These are phyloP conservation scores for Labrus mixtus DNA, from an alignment of 2,113 vertebrate genomes.

Conservation along the genomic window DNA sequence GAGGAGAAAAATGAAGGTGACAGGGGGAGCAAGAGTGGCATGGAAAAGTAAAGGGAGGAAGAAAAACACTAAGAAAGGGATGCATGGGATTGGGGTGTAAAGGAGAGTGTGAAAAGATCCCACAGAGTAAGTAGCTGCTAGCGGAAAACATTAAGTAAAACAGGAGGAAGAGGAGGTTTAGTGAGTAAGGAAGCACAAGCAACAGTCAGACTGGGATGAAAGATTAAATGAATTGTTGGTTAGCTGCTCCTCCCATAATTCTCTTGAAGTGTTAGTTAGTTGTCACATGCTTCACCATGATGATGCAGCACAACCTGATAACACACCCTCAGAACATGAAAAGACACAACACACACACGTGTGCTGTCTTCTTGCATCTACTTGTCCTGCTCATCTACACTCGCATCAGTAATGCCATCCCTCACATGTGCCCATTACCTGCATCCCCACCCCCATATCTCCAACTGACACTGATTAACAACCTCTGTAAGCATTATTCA, in stretches of 20 bases:
- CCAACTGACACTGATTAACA: slow-evolving; percentile 56
- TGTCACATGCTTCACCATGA: slow-evolving; percentile 13
- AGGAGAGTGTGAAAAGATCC: too few species aligned
- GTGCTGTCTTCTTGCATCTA: slow-evolving; percentile 17
- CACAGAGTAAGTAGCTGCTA: too few species aligned
- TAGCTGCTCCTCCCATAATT: not conserved
- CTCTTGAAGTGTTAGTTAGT: slow-evolving; percentile 4
- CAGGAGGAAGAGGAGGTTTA: not conserved
- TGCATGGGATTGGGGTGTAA: too few species aligned
- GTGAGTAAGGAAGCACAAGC: not conserved
- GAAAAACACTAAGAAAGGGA: not conserved
- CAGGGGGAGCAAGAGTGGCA: not conserved
- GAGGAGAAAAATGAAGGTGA: not conserved
- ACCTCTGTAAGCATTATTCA: slow-evolving; percentile 10
- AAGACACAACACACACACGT: not conserved
- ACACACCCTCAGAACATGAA: not conserved
- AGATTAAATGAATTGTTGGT: not conserved
- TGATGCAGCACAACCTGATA: slow-evolving; percentile 9
- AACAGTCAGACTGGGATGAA: not conserved
- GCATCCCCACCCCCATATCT: slow-evolving; percentile 36
- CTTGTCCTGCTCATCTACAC: slow-evolving; percentile 13
- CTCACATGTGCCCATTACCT: slow-evolving; percentile 49
- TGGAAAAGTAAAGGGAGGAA: not conserved
- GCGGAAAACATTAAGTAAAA: too few species aligned
- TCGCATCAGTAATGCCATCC: slow-evolving; percentile 6